Base-by-base conservation (phyloP, 2,797 vertebrate species). In the Enteromius viviparus region DNA sequence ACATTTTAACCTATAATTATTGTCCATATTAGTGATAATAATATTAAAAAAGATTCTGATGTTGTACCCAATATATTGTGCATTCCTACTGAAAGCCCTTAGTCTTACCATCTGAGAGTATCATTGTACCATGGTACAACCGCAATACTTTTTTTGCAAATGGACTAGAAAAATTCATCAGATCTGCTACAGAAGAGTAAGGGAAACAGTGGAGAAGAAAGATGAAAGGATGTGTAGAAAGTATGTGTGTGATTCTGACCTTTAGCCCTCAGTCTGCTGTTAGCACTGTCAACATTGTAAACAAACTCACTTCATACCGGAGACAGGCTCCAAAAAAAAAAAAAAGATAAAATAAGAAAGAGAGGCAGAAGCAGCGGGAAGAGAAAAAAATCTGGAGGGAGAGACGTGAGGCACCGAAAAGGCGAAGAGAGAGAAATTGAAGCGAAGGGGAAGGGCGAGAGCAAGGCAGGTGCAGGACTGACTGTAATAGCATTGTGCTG, bases 221-320 rank as follows among this genome's bases (percentile, higher is more conserved):
- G 51, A 78, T 83, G 53, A 83, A 78, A 69, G 40, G 11, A 2
- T 40, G 71, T 55, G 34, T 81, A 70, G 78, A 70, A 70, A 69
- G 69, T 51, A 21, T 51, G 6, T 82, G 14, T 82, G 47, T 83
- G 75, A 70, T 32, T 83, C 12, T 83, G 82, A 83, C 82, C 82
- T 83, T 83, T 78, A 78, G 62, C 82, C 72, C 49, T 72, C 75
- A 65, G 69, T 77, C 15, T 69, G 42, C 87, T 91, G 91, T 93
- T 92, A 87, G 87, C 87, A 91, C 89, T 92, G 92, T 92, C 89
- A 93, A 91, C 91, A 91, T 83, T 60, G 86, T 87, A 84, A 86
- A 83, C 88, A 85, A 78, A 53, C 77, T 65, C 86, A 83, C 88
- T 91, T 93, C 91, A 87, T 87, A 81, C 64, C 76, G 76, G 68